phyloP scores from a whole-genome alignment of 2,113 vertebrate genomes.

The Camelus bactrianus region DNA sequence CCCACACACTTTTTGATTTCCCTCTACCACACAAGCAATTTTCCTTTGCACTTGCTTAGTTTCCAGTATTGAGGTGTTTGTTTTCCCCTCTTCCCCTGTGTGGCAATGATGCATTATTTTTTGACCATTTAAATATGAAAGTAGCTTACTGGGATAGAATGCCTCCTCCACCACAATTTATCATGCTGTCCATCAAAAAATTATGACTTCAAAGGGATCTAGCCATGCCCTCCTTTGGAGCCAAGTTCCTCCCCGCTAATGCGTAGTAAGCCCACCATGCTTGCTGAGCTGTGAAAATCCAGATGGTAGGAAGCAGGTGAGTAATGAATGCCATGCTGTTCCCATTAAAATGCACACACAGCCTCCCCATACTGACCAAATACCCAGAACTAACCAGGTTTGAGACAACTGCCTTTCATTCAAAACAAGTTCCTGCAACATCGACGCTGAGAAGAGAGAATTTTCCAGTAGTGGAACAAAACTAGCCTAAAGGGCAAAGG shows the following conservation, averaged over 20 bases:
- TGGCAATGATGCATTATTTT: slow-evolving; percentile 9
- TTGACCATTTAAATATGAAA: slow-evolving; percentile 21
- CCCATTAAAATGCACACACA: slow-evolving; percentile 59
- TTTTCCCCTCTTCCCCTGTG: neutral
- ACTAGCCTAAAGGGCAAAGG: slow-evolving; percentile 8
- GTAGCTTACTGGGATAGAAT: neutral
- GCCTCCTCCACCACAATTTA: neutral
- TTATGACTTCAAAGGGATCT: slow-evolving; percentile 13
- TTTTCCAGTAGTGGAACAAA: slow-evolving; percentile 11
- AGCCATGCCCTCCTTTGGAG: neutral
- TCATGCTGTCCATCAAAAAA: slow-evolving; percentile 15
- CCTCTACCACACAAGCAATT: neutral
- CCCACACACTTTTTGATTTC: neutral
- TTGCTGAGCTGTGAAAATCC: slow-evolving; percentile 75
- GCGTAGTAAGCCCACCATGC: slow-evolving; percentile 33
- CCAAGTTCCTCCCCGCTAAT: neutral
- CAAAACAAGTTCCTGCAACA: slow-evolving; percentile 29
- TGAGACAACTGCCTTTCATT: slow-evolving; percentile 34
- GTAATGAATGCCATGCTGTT: slow-evolving; percentile 71
- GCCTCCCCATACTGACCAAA: slow-evolving; percentile 21
- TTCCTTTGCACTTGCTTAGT: neutral
- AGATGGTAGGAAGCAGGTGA: slow-evolving; percentile 79
- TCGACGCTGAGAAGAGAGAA: slow-evolving; percentile 15
- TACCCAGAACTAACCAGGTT: slow-evolving; percentile 21
- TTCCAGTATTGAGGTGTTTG: neutral